Percentiles rank a stretch among this genome's conserved stretches.
These are phyloP conservation scores for Rhopalosiphum padi DNA, from an alignment of 1,140 invertebrate genomes.

Conservation along the genomic window DNA sequence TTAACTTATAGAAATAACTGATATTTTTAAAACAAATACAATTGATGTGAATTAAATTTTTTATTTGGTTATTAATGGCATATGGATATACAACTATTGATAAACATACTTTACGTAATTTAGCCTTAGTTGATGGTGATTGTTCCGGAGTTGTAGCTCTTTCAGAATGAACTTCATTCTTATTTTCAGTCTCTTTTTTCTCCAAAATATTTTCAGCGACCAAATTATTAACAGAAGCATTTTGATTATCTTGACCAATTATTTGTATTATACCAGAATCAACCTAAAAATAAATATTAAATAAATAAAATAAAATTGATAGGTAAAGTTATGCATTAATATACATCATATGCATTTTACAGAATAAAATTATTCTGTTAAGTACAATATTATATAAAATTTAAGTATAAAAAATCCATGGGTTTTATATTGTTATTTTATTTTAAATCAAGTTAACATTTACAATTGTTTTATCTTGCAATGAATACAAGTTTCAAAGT, in stretches of 20 bases:
- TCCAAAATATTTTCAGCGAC: not conserved
- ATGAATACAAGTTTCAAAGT: not conserved
- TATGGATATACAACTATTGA: not conserved
- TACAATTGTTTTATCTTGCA: not conserved
- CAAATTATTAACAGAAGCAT: not conserved
- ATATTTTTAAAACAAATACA: not conserved
- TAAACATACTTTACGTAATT: slow-evolving; percentile 50
- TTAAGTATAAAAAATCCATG: not conserved
- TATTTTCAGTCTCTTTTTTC: not conserved
- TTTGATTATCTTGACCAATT: not conserved
- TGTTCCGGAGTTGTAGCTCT: slow-evolving; percentile 45
- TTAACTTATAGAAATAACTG: not conserved
- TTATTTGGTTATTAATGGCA: not conserved
- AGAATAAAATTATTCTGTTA: not conserved
- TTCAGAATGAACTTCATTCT: not conserved
- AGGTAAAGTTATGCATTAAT: too few species aligned
- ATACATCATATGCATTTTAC: not conserved
- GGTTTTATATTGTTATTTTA: not conserved
- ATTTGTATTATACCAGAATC: not conserved
- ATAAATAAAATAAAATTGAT: not conserved
- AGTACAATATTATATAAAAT: not conserved
- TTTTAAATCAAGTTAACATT: not conserved
- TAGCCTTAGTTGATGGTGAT: slow-evolving; percentile 38
- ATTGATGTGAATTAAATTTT: not conserved
- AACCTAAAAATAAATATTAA: slow-evolving; percentile 33